Percentiles rank a stretch among this genome's conserved stretches.
Evolutionary conservation across 2,888 invertebrate genomes (phyloP).

Genomic region (Nymphalis polychloros): DNA sequence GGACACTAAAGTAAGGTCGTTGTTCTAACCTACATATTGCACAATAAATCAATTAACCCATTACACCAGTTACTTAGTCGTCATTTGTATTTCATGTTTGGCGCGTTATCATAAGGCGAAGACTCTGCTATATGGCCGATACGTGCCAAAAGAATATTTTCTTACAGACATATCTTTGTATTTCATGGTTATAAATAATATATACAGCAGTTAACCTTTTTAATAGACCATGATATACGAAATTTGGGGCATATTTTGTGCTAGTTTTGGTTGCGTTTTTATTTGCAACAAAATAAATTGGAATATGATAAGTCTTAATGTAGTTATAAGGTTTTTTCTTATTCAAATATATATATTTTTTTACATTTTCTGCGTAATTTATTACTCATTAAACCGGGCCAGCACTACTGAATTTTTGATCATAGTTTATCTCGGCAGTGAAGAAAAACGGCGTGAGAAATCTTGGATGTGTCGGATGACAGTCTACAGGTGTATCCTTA

Average conservation of each 20-base stretch:
- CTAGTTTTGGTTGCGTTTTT: background rate
- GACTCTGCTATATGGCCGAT: slow-evolving; percentile 22
- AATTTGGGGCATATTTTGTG: slow-evolving; percentile 2
- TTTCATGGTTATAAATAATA: slow-evolving; percentile 34
- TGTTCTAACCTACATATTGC: slow-evolving; percentile 6
- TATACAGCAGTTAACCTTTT: slow-evolving; percentile 29
- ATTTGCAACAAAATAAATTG: background rate
- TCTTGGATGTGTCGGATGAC: too few relatives aligned
- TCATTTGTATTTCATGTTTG: slow-evolving; percentile 29
- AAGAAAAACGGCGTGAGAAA: too few relatives aligned
- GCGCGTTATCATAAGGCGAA: slow-evolving; percentile 24
- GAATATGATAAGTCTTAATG: too few relatives aligned
- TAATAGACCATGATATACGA: slow-evolving; percentile 25
- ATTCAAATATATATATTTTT: too few relatives aligned
- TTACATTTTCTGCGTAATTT: too few relatives aligned
- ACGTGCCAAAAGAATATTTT: slow-evolving; percentile 37
- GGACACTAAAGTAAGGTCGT: background rate
- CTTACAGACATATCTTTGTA: slow-evolving; percentile 30
- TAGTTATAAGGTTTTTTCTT: too few relatives aligned
- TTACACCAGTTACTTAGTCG: slow-evolving; percentile 19
- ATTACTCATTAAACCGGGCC: too few relatives aligned
- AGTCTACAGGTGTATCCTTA: too few relatives aligned
- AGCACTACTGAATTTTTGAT: too few relatives aligned
- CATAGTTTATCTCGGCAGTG: too few relatives aligned
- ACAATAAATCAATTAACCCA: slow-evolving; percentile 24